Evolutionary conservation across 2,113 vertebrate species (phyloP).

Genomic region (Acanthochromis polyacanthus): DNA sequence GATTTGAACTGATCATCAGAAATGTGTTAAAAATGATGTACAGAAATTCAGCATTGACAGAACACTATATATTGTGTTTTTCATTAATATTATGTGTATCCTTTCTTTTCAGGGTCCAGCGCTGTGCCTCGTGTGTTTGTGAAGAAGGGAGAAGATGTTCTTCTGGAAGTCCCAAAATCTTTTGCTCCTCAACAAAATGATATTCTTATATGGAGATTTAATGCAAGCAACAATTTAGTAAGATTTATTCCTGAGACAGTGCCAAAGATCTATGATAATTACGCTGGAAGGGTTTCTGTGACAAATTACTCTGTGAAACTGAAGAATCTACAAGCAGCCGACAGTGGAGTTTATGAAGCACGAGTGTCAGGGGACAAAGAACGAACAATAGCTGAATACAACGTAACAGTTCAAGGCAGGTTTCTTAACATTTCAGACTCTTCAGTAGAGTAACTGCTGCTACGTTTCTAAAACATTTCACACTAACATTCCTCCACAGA

Average conservation of each 20-base stretch:
- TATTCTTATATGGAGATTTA: not conserved
- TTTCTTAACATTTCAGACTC: not conserved
- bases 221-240: fast-evolving
- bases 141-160: conserved; percentile 1
- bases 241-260: fast-evolving
- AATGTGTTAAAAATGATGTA: too few relatives aligned
- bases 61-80: too few relatives aligned
- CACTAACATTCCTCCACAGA: conserved; percentile 3
- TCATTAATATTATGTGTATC: not conserved
- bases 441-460: not conserved
- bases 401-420: conserved; percentile 41
- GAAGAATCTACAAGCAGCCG: conserved; percentile 1
- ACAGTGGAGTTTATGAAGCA: conserved; percentile 47
- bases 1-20: too few relatives aligned
- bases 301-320: conserved; percentile 15
- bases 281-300: not conserved
- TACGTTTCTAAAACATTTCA: not conserved
- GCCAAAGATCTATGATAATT: fast-evolving
- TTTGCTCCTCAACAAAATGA: fast-evolving
- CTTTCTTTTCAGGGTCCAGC: not conserved
- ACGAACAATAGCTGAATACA: not conserved
- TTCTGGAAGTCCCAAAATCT: not conserved
- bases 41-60: too few relatives aligned
- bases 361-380: fast-evolving
- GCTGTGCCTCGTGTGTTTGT: conserved; percentile 27